Evolutionary conservation across 2,797 vertebrate species (phyloP).

Genomic region (Remorina albescens): DNA sequence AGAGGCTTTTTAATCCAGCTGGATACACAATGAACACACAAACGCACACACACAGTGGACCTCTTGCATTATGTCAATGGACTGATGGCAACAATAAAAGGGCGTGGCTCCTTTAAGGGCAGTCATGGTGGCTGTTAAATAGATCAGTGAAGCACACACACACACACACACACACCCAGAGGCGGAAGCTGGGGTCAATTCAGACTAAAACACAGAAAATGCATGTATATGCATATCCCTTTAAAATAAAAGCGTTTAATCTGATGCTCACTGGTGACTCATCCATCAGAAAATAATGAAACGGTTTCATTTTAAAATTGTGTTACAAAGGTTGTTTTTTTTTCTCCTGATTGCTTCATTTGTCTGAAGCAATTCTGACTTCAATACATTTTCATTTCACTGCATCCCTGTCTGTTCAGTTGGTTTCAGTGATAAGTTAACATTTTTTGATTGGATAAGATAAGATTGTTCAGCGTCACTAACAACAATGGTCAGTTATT

Average conservation of each 20-base stretch:
- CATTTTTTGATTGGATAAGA: not conserved
- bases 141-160: constrained; percentile 59
- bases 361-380: too few relatives aligned
- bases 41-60: constrained; percentile 5
- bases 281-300: not conserved
- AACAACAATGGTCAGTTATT: too few relatives aligned
- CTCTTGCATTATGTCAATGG: constrained; percentile 23
- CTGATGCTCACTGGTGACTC: not conserved
- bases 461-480: not conserved
- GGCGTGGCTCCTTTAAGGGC: constrained; percentile 79
- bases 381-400: constrained; percentile 16
- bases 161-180: constrained; percentile 16
- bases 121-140: constrained; percentile 65
- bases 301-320: not conserved
- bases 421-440: too few relatives aligned
- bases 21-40: not conserved
- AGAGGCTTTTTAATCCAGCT: too few relatives aligned
- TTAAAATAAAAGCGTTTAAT: constrained; percentile 66
- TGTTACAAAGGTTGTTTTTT: not conserved
- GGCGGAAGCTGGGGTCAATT: constrained; percentile 45
- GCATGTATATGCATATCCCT: constrained; percentile 2
- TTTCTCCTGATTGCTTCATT: not conserved
- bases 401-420: not conserved
- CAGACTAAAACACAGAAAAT: constrained; percentile 7
- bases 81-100: constrained; percentile 63